These are phyloP conservation scores for Nemapogon koenigi DNA, from an alignment of 2,888 invertebrate genomes.

Conservation along the genomic window DNA sequence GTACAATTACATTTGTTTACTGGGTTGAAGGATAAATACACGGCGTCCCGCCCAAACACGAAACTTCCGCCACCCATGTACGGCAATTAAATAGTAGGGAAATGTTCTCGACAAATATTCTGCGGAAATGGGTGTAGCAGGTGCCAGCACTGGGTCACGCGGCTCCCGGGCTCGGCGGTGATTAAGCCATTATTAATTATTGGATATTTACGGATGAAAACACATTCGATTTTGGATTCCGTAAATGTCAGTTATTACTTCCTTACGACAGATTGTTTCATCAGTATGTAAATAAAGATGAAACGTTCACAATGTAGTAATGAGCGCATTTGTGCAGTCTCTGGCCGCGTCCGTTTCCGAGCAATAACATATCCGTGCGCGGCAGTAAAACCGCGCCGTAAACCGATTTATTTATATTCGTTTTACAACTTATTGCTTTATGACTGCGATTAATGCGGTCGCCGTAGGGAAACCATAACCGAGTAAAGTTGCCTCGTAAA, in stretches of 20 bases:
- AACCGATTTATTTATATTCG: slow-evolving; percentile 47
- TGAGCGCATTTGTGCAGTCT: no score
- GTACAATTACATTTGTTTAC: no score
- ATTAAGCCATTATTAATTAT: no score
- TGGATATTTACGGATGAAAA: no score
- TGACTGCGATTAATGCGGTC: slow-evolving; percentile 39
- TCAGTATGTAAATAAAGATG: no score
- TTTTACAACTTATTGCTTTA: slow-evolving; percentile 49
- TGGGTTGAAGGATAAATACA: no score
- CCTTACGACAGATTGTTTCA: no score
- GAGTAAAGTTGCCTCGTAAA: slow-evolving; percentile 15
- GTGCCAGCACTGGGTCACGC: slow-evolving; percentile 2
- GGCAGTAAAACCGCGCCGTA: slow-evolving; percentile 40
- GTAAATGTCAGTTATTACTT: no score
- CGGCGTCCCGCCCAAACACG: no score
- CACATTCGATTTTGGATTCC: no score
- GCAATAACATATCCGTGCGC: slow-evolving; percentile 42
- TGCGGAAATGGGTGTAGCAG: slow-evolving; percentile 3
- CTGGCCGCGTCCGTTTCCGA: slow-evolving; percentile 23
- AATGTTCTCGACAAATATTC: slow-evolving; percentile 6
- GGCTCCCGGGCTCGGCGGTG: background rate
- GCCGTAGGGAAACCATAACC: slow-evolving; percentile 31
- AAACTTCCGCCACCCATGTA: slow-evolving; percentile 7
- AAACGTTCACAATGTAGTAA: no score
- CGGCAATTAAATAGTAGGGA: slow-evolving; percentile 5